Base-by-base conservation (phyloP, 2,113 vertebrate species). In the Cyanocitta stelleri region DNA sequence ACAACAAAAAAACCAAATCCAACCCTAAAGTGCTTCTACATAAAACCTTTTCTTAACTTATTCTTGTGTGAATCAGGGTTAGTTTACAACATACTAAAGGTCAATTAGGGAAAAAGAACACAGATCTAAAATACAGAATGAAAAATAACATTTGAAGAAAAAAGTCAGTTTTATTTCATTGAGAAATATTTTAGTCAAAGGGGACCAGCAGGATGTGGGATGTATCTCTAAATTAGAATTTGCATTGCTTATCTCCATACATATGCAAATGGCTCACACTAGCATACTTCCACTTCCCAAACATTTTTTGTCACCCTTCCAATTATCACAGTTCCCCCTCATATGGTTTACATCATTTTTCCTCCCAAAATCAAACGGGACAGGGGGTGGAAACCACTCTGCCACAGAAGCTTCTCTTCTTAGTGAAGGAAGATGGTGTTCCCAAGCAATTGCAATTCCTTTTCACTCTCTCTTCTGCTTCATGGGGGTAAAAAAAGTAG, bases 161-260 rank as follows among this genome's bases (percentile, higher is more conserved):
- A 4, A 78, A 80, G 84, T 54, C 6, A 72, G 26, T 83, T 87
- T 6, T 14, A 55, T 46, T 86, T 80, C 29, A 73, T 69, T 86
- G 51, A 83, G 63, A 95, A 95, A 69, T 80, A 87, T 58, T 94
- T 90, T 58, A 84, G 89, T 79, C 52, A 59, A 78, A 87, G 39
- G 2, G 8, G 48, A 87, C 43, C 82, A 92, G 93, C 78, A 88
- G 76, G 72, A 94, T 69, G 80, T 84, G 68, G 68, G 89, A 80
- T 77, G 37, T 23, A 80, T 51, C 68, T 77, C 80, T 54, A 46
- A 61, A 94, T 62, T 49, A 69, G 32, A 91, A 89, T 94, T 69
- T 22, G 11, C 63, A 54, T 11, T 92, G 49, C 72, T 92, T 74
- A 62, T 89, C 63, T 2, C 55, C 26, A 86, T 84, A 39, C 48